Evolutionary conservation across 2,113 vertebrate genomes (phyloP), one percentile per base, ranked within the genome.

Genomic region (Sylvia atricapilla): DNA sequence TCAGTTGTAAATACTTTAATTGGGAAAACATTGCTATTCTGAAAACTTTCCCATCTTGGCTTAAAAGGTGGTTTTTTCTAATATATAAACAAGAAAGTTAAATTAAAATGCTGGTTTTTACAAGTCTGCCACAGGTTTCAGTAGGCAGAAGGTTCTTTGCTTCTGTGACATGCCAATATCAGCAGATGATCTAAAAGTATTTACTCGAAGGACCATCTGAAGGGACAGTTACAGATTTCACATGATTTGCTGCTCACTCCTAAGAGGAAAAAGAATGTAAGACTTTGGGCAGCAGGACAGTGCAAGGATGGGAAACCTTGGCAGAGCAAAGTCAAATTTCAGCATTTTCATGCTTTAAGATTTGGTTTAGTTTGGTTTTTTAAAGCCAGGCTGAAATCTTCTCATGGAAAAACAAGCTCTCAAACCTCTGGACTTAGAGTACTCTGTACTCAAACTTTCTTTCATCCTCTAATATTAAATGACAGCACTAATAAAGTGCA

Each of bases 401-500:
- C 52, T 84, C 59, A 59, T 75, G 21, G 63, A 91, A 91, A 64
- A 96, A 76, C 25, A 86, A 76, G 9, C 33, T 85, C 55, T n/a
- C 53, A 93, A 80, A 35, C 21, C 24, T 46, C n/a, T 37, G 15
- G 79, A 64, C 47, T 76, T 89, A 47, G 37, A 37, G 37, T 37
- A 37, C 24, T 46, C n/a, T 37, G 15, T 81, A 64, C 47, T 76
- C 87, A 47, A 95, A 67, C 41, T 83, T 85, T 56, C 75, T 85
- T 92, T 90, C 68, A 91, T 81, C 52, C 41, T 70, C 73, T 82
- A 78, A 72, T 84, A 80, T 74, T 84, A 94, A 96, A 83, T 83
- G 46, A 76, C 67, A 93, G 80, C 66, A 56, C 56, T 69, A 94
- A 92, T 80, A 87, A 90, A 50, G 70, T 59, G 53, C 90, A 92